Conservation (phyloP, 2,113 vertebrate species). For the Zootoca vivipara region DNA sequence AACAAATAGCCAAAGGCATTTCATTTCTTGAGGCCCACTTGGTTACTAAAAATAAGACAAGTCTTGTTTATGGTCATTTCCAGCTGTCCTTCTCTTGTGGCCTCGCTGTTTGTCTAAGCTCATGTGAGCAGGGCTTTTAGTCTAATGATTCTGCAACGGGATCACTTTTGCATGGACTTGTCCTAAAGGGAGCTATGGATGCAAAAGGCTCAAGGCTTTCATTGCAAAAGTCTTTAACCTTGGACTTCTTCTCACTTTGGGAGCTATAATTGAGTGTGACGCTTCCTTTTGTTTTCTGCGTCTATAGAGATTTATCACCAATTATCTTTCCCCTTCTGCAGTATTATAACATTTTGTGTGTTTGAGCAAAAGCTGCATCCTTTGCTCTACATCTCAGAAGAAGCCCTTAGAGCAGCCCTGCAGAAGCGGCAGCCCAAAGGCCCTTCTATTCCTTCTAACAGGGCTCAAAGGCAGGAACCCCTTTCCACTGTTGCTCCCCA, state of each 20-base stretch:
- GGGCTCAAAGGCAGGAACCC: neutral
- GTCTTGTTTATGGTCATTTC: neutral
- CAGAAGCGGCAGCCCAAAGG: neutral
- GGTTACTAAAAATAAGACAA: neutral
- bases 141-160: neutral
- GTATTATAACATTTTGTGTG: neutral
- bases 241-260: neutral
- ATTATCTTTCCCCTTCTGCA: neutral
- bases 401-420: neutral
- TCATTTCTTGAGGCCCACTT: constrained; percentile 9
- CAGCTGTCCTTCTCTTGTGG: constrained; percentile 23
- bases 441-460: neutral
- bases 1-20: neutral
- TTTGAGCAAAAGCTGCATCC: neutral
- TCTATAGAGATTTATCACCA: neutral
- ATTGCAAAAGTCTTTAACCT: neutral
- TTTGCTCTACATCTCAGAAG: neutral
- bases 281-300: neutral
- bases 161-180: neutral
- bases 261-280: neutral
- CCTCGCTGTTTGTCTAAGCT: neutral
- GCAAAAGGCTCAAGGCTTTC: neutral
- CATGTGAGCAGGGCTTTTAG: constrained; percentile 14
- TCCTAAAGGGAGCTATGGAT: neutral
- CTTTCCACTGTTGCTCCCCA: neutral